Base-by-base conservation (phyloP, 2,888 invertebrate species). In the Papilio gigon region DNA sequence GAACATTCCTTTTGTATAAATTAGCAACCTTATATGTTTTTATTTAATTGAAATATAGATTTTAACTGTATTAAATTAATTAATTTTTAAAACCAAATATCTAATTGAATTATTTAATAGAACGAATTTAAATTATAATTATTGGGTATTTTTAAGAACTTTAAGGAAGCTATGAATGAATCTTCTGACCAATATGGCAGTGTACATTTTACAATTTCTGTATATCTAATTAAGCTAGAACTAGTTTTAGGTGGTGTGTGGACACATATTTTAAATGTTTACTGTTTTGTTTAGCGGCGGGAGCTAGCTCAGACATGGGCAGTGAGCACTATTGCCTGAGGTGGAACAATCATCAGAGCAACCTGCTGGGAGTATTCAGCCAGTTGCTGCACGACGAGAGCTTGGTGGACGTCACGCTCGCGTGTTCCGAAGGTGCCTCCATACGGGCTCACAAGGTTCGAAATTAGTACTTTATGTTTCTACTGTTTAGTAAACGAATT, bases 291-390 rank as follows among this genome's bases (percentile, higher is more conserved):
- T 67, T 86, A 91, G 91, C 92, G 95, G 96, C 95, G 96, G 94
- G 95, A 95, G 95, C 95, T 95, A 95, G 95, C 95, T 95, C 95
- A 96, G 97, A 96, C 96, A 97, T 97, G 97, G 97, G 97, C 96
- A 97, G 97, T 97, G 97, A 98, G 96, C 97, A 97, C 94, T 98
- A 97, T 95, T 97, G 97, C 95, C 96, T 98, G 95, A 97, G 97
- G 96, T 98, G 97, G 97, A 98, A 97, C 95, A 97, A 98, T 97
- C 97, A 98, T 97, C 97, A 97, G 95, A 97, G 96, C 95, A 98
- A 98, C 95, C 95, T 98, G 95, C 95, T 98, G 94, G 97, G 97
- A 93, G 97, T 97, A 93, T 98, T 98, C 95, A 97, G 97, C 95
- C 97, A 97, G 95, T 95, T 98, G 93, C 94, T 97, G 90, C 96